Conservation (phyloP, 2,797 vertebrate genomes). For the Notamacropus eugenii region DNA sequence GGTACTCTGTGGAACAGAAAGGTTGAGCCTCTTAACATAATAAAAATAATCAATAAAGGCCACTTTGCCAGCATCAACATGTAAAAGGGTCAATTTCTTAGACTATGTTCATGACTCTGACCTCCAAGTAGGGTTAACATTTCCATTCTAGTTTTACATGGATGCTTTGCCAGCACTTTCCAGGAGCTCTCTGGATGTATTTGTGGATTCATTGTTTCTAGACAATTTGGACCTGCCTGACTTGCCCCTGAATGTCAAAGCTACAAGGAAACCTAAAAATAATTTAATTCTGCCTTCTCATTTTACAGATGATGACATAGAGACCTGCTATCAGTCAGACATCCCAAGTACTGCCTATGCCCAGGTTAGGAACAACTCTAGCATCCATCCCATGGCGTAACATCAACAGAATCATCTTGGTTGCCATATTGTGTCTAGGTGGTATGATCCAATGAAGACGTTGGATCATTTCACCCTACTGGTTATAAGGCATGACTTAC, state of each 20-base stretch:
- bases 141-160: neutral
- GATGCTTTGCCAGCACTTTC: constrained; percentile 5
- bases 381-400: neutral
- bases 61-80: constrained; percentile 44
- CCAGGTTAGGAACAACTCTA: neutral
- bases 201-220: neutral
- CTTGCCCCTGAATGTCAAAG: neutral
- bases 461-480: neutral
- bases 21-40: constrained; percentile 59
- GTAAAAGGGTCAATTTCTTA: constrained; percentile 30
- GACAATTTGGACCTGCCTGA: neutral
- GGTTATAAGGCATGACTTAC: neutral
- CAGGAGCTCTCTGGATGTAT: neutral
- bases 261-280: neutral
- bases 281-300: neutral
- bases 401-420: neutral
- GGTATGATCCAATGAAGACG: neutral
- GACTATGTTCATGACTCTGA: neutral
- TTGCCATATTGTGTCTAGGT: neutral
- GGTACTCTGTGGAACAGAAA: constrained; percentile 58
- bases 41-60: constrained; percentile 55
- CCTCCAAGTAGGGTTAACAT: neutral
- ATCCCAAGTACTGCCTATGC: neutral
- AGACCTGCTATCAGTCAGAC: neutral
- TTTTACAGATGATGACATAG: neutral